phyloP scores from a whole-genome alignment of 2,888 invertebrate genomes.

The Psylliodes chrysocephalus region DNA sequence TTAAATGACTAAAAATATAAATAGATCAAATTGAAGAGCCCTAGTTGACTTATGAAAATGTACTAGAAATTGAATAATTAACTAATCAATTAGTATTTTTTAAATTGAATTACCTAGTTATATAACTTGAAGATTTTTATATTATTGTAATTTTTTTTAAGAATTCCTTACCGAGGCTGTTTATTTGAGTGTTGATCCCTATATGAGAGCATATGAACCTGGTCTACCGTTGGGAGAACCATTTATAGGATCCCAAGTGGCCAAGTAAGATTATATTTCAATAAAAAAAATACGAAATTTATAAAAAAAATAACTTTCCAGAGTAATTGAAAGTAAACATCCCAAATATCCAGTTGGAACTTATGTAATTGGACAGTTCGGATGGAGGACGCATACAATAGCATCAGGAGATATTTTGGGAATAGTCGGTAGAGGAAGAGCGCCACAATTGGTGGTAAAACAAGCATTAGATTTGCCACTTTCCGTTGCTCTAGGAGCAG shows the following conservation, averaged over 20 bases:
- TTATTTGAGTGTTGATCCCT: conserved; percentile 78
- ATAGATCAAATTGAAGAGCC: no score
- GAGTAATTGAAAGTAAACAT: conserved; percentile 75
- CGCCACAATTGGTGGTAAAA: conserved; percentile 62
- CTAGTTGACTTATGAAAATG: no score
- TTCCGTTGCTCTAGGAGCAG: conserved; percentile 73
- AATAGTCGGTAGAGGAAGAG: conserved; percentile 64
- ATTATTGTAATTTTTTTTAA: conserved; percentile 57
- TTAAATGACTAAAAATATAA: no score
- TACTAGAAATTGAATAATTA: no score
- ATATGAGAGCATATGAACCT: conserved; percentile 71
- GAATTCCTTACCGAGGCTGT: conserved; percentile 75
- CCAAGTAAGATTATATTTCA: conserved; percentile 65
- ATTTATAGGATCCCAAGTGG: conserved; percentile 78
- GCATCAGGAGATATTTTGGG: conserved; percentile 61
- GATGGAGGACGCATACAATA: conserved; percentile 75
- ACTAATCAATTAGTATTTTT: no score
- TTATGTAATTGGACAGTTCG: conserved; percentile 71
- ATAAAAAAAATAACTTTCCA: conserved; percentile 52
- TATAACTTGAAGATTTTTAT: no score
- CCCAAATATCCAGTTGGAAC: conserved; percentile 72
- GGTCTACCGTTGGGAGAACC: conserved; percentile 67
- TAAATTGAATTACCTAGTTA: no score
- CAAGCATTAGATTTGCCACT: conserved; percentile 70
- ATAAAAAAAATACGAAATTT: neutral